Percentiles rank a stretch among this genome's conserved stretches.
These are phyloP conservation scores for Phragmatobia fuliginosa DNA, from an alignment of 2,888 invertebrate genomes.

Conservation along the genomic window DNA sequence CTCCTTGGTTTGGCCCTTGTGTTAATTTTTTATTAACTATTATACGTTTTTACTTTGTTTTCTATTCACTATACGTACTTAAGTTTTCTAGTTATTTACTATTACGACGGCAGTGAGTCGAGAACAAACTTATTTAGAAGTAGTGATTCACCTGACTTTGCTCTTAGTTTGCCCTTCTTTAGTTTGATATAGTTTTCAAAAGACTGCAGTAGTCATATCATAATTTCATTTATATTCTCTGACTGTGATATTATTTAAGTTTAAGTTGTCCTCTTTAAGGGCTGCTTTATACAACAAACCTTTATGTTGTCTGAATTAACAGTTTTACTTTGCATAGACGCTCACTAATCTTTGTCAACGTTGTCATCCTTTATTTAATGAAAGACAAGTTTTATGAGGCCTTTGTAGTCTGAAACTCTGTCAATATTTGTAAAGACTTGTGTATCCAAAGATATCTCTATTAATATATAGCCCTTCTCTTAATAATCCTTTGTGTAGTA, in stretches of 20 bases:
- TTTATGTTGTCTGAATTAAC: constrained; percentile 58
- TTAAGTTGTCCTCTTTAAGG: constrained; percentile 60
- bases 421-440: constrained; percentile 34
- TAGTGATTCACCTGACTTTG: constrained; percentile 60
- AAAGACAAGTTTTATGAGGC: constrained; percentile 37
- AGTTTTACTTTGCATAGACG: constrained; percentile 49
- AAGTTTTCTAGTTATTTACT: constrained; percentile 30
- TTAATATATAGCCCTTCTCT: constrained; percentile 6
- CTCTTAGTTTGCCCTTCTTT: constrained; percentile 60
- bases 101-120: constrained; percentile 52
- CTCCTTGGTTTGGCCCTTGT: constrained; percentile 85
- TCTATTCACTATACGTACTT: constrained; percentile 53
- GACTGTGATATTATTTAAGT: constrained; percentile 84
- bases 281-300: constrained; percentile 51
- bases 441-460: constrained; percentile 40
- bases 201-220: constrained; percentile 75
- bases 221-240: constrained; percentile 61
- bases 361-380: constrained; percentile 36
- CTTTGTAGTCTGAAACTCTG: constrained; percentile 37
- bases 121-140: constrained; percentile 45
- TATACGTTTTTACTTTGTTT: constrained; percentile 58
- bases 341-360: constrained; percentile 49
- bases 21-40: constrained; percentile 58
- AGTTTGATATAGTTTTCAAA: constrained; percentile 58
- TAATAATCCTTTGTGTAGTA: not conserved